phyloP scores from a whole-genome alignment of 1,140 invertebrate species.

The Panulirus ornatus region DNA sequence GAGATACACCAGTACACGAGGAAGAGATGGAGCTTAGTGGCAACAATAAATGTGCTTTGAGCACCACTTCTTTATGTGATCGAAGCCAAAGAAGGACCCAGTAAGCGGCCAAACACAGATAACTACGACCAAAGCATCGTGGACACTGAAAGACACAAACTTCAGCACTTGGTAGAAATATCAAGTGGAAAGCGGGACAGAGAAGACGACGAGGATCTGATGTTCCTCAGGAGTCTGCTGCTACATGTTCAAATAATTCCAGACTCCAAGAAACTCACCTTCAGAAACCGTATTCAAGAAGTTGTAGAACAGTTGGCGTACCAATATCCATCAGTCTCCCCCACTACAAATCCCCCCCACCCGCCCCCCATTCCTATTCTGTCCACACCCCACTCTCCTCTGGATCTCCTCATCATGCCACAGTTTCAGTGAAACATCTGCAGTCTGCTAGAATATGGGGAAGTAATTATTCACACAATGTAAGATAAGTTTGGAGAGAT shows the following conservation, averaged over 20 bases:
- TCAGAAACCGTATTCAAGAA: constrained; percentile 59
- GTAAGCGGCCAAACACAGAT: constrained; percentile 36
- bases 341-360: constrained; percentile 10
- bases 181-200: constrained; percentile 22
- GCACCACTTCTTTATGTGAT: background rate
- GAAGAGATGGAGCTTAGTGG: background rate
- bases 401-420: background rate
- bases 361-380: constrained; percentile 24
- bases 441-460: constrained; percentile 23
- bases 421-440: background rate
- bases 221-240: constrained; percentile 62
- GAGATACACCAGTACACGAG: constrained; percentile 18
- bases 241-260: constrained; percentile 67
- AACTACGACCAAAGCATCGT: constrained; percentile 56
- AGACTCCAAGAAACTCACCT: constrained; percentile 40
- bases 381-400: constrained; percentile 38
- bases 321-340: constrained; percentile 1
- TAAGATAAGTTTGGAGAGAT: background rate
- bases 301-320: constrained; percentile 65
- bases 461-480: too few relatives aligned
- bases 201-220: constrained; percentile 63
- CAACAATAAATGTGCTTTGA: constrained; percentile 8
- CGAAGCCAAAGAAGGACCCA: constrained; percentile 32
- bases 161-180: constrained; percentile 57
- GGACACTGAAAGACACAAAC: constrained; percentile 54